phyloP scores from a whole-genome alignment of 2,113 vertebrate species.

The Gavialis gangeticus region DNA sequence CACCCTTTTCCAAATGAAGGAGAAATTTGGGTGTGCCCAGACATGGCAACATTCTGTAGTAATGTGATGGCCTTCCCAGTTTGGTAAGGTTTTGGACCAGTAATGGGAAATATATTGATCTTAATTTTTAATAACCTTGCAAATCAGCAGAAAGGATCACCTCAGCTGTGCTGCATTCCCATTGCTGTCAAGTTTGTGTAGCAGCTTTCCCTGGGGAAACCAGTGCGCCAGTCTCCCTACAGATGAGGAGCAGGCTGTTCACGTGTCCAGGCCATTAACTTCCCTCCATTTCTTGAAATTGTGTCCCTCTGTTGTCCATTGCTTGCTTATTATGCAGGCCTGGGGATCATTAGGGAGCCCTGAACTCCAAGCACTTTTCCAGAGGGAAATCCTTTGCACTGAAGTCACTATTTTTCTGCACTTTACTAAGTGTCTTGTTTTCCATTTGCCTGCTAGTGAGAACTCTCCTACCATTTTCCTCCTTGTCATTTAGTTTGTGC shows the following conservation, averaged over 20 bases:
- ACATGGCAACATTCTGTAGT: background rate
- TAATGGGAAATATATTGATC: conserved; percentile 4
- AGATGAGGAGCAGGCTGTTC: background rate
- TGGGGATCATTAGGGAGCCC: background rate
- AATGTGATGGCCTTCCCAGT: background rate
- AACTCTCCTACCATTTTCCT: background rate
- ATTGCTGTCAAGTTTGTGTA: conserved; percentile 12
- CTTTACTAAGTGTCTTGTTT: background rate
- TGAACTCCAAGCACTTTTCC: background rate
- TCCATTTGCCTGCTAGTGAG: background rate
- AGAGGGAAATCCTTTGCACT: background rate
- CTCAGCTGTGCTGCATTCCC: conserved; percentile 4
- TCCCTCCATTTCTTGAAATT: conserved; percentile 16
- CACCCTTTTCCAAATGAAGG: background rate
- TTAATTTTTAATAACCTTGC: background rate
- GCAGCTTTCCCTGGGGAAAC: background rate
- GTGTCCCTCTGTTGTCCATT: background rate
- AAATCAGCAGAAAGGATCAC: conserved; percentile 20
- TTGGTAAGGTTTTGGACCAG: background rate
- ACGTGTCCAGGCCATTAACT: background rate
- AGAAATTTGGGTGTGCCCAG: background rate
- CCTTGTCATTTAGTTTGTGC: background rate
- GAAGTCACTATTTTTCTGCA: background rate
- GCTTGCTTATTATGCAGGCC: conserved; percentile 17
- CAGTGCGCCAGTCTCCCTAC: background rate